These are phyloP conservation scores for Drusus annulatus DNA, from an alignment of 1,140 invertebrate genomes.

Conservation along the genomic window DNA sequence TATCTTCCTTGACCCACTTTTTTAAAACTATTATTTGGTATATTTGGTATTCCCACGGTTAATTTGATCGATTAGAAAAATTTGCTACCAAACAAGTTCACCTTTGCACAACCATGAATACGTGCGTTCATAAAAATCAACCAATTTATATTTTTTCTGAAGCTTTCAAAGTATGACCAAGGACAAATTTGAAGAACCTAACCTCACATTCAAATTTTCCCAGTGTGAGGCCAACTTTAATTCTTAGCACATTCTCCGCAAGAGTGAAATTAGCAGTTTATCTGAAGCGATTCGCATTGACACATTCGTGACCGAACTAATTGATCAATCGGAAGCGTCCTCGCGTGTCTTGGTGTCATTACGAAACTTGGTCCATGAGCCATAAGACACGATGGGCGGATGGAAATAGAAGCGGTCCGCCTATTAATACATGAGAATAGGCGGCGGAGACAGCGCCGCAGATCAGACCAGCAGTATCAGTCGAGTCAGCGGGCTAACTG, in stretches of 20 bases:
- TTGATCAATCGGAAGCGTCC: constrained; percentile 37
- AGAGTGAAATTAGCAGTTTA: background rate
- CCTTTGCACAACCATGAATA: no score
- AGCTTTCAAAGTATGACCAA: no score
- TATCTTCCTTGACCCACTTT: no score
- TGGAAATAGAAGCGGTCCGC: constrained; percentile 19
- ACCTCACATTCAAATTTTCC: background rate
- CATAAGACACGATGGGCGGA: constrained; percentile 12
- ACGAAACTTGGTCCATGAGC: constrained; percentile 12
- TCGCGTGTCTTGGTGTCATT: constrained; percentile 1
- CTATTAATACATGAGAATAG: constrained; percentile 35
- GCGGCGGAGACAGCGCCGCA: background rate
- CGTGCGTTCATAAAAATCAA: no score
- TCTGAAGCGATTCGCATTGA: constrained; percentile 16
- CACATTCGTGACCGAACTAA: constrained; percentile 16
- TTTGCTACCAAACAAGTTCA: no score
- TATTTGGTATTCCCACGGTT: no score
- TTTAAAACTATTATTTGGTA: no score
- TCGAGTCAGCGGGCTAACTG: background rate
- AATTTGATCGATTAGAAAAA: no score
- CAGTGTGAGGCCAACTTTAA: background rate
- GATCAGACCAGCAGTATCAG: background rate
- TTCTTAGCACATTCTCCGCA: no score
- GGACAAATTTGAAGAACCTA: no score
- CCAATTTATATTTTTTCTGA: no score